These are phyloP conservation scores for Nylanderia fulva DNA, from an alignment of 1,140 invertebrate species.

Conservation along the genomic window DNA sequence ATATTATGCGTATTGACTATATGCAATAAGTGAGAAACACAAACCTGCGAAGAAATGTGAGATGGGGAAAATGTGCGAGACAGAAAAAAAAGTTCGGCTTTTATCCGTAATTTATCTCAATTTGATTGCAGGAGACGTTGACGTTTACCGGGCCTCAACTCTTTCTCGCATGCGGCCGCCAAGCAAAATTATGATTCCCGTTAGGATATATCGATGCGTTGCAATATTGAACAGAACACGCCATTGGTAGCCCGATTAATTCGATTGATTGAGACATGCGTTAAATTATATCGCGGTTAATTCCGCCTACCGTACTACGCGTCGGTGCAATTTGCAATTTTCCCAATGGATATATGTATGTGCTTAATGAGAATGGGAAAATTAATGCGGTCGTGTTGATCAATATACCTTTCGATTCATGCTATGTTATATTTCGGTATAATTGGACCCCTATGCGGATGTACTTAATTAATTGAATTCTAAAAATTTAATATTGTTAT, in stretches of 20 bases:
- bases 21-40: constrained; percentile 44
- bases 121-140: constrained; percentile 47
- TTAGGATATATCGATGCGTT: constrained; percentile 13
- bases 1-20: constrained; percentile 29
- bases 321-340: constrained; percentile 47
- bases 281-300: constrained; percentile 59
- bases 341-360: constrained; percentile 15
- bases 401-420: constrained; percentile 38
- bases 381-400: constrained; percentile 47
- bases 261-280: constrained; percentile 56
- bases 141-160: background rate
- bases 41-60: constrained; percentile 17
- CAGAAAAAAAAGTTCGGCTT: constrained; percentile 24
- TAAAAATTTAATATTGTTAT: background rate
- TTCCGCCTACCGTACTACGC: constrained; percentile 22
- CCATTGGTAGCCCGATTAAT: constrained; percentile 50
- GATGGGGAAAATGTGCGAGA: constrained; percentile 15
- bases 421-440: background rate
- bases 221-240: constrained; percentile 36
- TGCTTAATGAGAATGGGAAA: constrained; percentile 42
- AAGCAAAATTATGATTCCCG: constrained; percentile 47
- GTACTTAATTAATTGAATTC: constrained; percentile 20
- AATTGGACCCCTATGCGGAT: background rate
- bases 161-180: background rate
- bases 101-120: constrained; percentile 51